phyloP scores from a whole-genome alignment of 2,888 invertebrate genomes.

The Chymomyza amoena region DNA sequence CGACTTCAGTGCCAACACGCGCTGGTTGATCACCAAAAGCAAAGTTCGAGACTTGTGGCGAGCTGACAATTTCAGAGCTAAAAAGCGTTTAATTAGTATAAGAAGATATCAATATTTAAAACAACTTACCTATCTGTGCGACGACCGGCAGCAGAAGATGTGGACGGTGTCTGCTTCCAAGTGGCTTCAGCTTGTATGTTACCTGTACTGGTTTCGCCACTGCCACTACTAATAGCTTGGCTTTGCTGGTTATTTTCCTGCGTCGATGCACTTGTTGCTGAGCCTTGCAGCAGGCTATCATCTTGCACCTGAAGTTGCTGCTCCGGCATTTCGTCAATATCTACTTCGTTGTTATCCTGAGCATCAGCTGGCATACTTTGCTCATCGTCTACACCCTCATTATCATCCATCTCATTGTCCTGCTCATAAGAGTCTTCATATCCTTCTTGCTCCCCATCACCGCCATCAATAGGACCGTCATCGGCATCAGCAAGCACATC shows the following conservation, averaged over 20 bases:
- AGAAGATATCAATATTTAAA: neutral
- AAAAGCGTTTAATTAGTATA: neutral
- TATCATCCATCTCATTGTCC: constrained; percentile 81
- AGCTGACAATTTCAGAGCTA: constrained; percentile 89
- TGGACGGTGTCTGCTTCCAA: constrained; percentile 74
- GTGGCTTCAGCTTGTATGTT: constrained; percentile 56
- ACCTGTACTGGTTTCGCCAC: constrained; percentile 82
- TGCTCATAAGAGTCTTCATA: constrained; percentile 80
- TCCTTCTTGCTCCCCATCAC: constrained; percentile 81
- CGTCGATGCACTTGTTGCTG: constrained; percentile 49
- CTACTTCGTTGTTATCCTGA: constrained; percentile 83
- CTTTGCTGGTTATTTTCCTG: constrained; percentile 81
- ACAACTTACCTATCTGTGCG: constrained; percentile 68
- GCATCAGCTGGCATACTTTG: constrained; percentile 77
- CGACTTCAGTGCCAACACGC: constrained; percentile 49
- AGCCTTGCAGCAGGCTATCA: constrained; percentile 45
- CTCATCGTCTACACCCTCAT: constrained; percentile 80
- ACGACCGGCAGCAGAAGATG: constrained; percentile 65
- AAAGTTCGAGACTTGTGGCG: constrained; percentile 87
- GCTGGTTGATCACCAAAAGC: constrained; percentile 81
- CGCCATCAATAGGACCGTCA: constrained; percentile 78
- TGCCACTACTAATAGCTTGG: constrained; percentile 89
- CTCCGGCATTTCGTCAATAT: constrained; percentile 83
- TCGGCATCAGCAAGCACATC: constrained; percentile 80
- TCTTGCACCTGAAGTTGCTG: constrained; percentile 80